Conservation (phyloP, 2,888 invertebrate species). For the Brachylomia viminalis region DNA sequence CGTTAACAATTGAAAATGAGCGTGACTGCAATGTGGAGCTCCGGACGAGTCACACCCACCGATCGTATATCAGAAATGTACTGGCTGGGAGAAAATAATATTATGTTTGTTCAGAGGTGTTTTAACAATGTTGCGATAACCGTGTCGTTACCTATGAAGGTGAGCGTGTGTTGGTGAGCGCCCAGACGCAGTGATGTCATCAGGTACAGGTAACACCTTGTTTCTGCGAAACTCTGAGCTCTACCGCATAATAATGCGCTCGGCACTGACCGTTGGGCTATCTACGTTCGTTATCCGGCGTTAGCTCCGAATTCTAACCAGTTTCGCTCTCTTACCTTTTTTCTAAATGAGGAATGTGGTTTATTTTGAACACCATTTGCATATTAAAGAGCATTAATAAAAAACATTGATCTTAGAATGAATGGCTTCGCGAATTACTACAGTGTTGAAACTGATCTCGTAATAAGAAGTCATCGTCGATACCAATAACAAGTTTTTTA, state of each 20-base stretch:
- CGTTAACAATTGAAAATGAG: slow-evolving; percentile 84
- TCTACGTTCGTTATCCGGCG: slow-evolving; percentile 77
- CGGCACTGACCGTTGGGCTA: slow-evolving; percentile 76
- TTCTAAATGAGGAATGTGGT: slow-evolving; percentile 71
- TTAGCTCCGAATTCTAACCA: slow-evolving; percentile 81
- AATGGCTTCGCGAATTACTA: slow-evolving; percentile 20
- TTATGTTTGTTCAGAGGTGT: slow-evolving; percentile 51
- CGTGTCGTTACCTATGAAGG: slow-evolving; percentile 74
- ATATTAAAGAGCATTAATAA: too few relatives aligned
- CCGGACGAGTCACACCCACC: slow-evolving; percentile 70
- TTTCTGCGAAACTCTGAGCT: slow-evolving; percentile 86
- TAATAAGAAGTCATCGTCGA: slow-evolving; percentile 3
- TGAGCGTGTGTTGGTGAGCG: slow-evolving; percentile 78
- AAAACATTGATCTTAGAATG: slow-evolving; percentile 24
- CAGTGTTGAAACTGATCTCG: neutral
- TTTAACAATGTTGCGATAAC: slow-evolving; percentile 67
- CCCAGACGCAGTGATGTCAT: slow-evolving; percentile 84
- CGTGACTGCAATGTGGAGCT: slow-evolving; percentile 75
- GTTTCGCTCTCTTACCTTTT: slow-evolving; percentile 79
- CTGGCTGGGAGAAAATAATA: slow-evolving; percentile 47
- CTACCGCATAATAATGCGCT: slow-evolving; percentile 85
- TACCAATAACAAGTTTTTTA: neutral
- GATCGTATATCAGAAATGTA: slow-evolving; percentile 57
- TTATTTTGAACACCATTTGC: slow-evolving; percentile 61
- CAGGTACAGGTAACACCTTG: slow-evolving; percentile 79